Evolutionary conservation across 2,888 invertebrate species (phyloP), one percentile per base, ranked within the genome.

Genomic region (Nomada ruficornis): DNA sequence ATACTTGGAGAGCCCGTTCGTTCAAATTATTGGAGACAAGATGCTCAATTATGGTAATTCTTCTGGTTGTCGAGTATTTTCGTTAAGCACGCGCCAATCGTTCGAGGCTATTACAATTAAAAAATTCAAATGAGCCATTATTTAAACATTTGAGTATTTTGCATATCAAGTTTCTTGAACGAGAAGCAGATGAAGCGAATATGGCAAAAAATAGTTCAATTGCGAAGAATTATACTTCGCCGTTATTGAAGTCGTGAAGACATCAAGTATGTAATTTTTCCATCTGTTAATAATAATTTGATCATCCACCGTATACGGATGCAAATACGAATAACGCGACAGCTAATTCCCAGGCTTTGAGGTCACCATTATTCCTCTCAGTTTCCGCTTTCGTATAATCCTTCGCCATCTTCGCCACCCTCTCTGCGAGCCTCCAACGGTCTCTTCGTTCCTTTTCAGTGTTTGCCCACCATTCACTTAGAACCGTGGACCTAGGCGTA

Each of bases 391-490:
- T 78, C 71, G 62, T 77, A 78, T 83, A 83, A 83, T 85, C 79
- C 83, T 68, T 64, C 77, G 69, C 74, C 77, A 73, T 60, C 80
- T 74, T 77, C 63, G 55, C 76, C 73, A 65, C 59, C 72, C 70
- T 68, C 87, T 80, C 74, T 68, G 73, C 65, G 63, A 71, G 60
- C 73, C 77, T 68, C 63, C 80, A 80, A 85, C 86, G 85, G 70
- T 88, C 83, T 85, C 83, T 75, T 85, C 81, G 85, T 85, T 71
- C 77, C 50, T 73, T 60, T 82, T 80, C 72, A 86, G 85, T 83
- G 84, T 88, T 88, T 88, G 87, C 84, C 76, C 83, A 80, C 83
- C 84, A 85, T 88, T 87, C 88, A 89, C 90, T 90, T 90, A 87
- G 83, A 88, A 86, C 83, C 81, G 82, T 74, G 86, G 86, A 82